Evolutionary conservation across 2,113 vertebrate species (phyloP).

Genomic region (Theristicus caerulescens): DNA sequence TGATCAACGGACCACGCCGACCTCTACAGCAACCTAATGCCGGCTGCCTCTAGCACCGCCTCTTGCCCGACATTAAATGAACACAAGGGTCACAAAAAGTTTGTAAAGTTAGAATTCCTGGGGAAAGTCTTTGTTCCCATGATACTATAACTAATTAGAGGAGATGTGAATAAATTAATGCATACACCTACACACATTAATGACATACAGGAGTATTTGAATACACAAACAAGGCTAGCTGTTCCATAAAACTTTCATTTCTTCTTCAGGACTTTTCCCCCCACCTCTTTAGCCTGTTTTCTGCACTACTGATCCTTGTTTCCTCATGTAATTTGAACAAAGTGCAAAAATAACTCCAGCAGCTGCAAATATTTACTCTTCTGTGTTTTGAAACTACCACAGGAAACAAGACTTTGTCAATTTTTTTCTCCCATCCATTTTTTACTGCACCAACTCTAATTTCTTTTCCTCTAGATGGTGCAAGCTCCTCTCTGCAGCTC

Average conservation of each 20-base stretch:
- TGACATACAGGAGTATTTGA: neutral
- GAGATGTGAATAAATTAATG: neutral
- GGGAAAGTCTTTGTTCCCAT: neutral
- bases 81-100: neutral
- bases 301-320: neutral
- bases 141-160: neutral
- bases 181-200: neutral
- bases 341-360: neutral
- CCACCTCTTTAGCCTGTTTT: neutral
- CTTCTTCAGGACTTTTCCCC: neutral
- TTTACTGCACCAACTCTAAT: neutral
- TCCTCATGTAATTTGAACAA: neutral
- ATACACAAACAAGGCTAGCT: neutral
- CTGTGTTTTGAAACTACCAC: neutral
- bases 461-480: slow-evolving; percentile 22
- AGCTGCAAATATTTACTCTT: neutral
- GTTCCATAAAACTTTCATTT: neutral
- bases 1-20: rapidly evolving
- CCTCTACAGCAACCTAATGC: neutral
- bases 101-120: neutral
- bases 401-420: neutral
- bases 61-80: neutral
- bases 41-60: neutral
- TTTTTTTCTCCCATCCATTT: neutral
- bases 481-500: neutral